These are phyloP conservation scores for Odocoileus virginianus DNA, from an alignment of 2,113 vertebrate genomes.

Conservation along the genomic window DNA sequence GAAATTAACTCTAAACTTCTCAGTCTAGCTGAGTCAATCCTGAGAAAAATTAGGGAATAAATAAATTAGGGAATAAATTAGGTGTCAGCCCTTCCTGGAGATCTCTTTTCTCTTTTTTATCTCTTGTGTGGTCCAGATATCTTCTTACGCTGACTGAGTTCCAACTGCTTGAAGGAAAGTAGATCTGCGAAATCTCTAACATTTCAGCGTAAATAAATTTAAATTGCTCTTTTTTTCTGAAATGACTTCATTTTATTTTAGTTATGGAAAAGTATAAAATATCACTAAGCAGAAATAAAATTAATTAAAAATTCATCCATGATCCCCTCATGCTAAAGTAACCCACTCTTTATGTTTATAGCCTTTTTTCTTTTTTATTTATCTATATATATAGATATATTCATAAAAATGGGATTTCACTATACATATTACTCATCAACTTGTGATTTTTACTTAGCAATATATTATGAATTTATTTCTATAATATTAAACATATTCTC, in stretches of 20 bases:
- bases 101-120: background rate
- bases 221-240: background rate
- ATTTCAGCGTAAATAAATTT: background rate
- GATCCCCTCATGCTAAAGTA: background rate
- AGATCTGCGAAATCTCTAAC: background rate
- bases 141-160: background rate
- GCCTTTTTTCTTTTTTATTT: background rate
- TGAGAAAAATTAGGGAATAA: slow-evolving; percentile 7
- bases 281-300: background rate
- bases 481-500: background rate
- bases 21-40: background rate
- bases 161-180: background rate
- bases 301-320: background rate
- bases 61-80: background rate
- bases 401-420: background rate
- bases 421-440: background rate
- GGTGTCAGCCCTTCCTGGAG: background rate
- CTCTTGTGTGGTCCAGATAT: background rate
- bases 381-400: background rate
- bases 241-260: background rate
- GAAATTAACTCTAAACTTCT: background rate
- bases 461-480: background rate
- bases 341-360: background rate
- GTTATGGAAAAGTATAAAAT: background rate
- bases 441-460: background rate